These are phyloP conservation scores for Lethrus apterus DNA, from an alignment of 1,140 invertebrate genomes.

Conservation along the genomic window DNA sequence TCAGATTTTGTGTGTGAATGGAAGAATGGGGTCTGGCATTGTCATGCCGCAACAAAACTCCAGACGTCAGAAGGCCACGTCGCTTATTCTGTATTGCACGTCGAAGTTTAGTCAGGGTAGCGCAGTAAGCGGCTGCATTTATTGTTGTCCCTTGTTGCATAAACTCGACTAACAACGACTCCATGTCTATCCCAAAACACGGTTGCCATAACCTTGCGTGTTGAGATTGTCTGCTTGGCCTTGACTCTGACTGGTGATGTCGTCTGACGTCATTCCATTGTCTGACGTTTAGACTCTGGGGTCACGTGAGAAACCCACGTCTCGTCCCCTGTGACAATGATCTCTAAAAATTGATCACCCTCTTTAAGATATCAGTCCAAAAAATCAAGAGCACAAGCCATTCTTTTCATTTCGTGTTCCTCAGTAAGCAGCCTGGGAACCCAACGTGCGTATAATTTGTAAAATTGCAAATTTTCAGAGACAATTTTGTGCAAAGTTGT, in stretches of 20 bases:
- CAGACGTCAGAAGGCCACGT: background rate
- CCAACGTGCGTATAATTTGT: constrained; percentile 2
- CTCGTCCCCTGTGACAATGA: constrained; percentile 8
- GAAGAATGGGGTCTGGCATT: constrained; percentile 15
- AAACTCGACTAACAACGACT: too few species aligned
- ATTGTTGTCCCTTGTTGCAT: background rate
- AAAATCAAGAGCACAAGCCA: too few species aligned
- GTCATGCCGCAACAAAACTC: constrained; percentile 9
- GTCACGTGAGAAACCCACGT: constrained; percentile 2
- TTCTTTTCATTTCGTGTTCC: constrained; percentile 3
- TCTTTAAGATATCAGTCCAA: background rate
- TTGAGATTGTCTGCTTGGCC: background rate
- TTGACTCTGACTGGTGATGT: constrained; percentile 9
- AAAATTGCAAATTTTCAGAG: background rate
- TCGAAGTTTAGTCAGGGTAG: background rate
- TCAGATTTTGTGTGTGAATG: background rate
- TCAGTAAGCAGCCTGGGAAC: background rate
- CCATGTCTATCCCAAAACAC: constrained; percentile 2
- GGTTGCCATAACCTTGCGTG: constrained; percentile 3
- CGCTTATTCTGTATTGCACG: constrained; percentile 6
- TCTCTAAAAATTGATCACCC: constrained; percentile 8
- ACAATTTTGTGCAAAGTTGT: constrained; percentile 5
- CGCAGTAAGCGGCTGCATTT: constrained; percentile 6
- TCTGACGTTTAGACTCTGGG: background rate
- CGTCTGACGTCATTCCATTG: constrained; percentile 10